Percentiles rank a stretch among this genome's conserved stretches.
phyloP scores from a whole-genome alignment of 1,140 invertebrate genomes.

The Macrotrachela quadricornifera region DNA sequence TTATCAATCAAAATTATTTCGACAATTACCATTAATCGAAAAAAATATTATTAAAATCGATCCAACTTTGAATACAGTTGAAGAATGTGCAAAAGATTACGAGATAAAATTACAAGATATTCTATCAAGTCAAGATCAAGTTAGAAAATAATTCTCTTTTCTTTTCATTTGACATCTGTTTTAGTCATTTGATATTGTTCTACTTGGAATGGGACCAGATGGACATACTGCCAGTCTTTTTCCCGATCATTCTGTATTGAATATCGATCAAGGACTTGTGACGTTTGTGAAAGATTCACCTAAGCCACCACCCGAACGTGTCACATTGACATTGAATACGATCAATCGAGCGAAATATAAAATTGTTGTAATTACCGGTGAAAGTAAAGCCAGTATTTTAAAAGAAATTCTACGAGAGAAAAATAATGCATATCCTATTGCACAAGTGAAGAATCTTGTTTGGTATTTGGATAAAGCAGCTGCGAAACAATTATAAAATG shows the following conservation, averaged over 20 bases:
- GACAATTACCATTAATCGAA: constrained; percentile 25
- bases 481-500: too few relatives aligned
- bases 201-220: constrained; percentile 88
- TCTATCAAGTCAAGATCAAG: constrained; percentile 2
- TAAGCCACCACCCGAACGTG: constrained; percentile 67
- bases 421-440: constrained; percentile 42
- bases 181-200: constrained; percentile 67
- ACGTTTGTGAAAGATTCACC: constrained; percentile 56
- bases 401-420: constrained; percentile 45
- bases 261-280: background rate
- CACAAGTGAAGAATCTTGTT: constrained; percentile 43
- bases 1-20: constrained; percentile 36
- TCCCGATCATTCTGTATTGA: constrained; percentile 46
- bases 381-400: constrained; percentile 63
- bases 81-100: constrained; percentile 60
- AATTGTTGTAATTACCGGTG: constrained; percentile 60
- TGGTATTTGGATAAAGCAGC: constrained; percentile 58
- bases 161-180: too few relatives aligned
- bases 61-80: constrained; percentile 34
- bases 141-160: too few relatives aligned
- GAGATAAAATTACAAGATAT: constrained; percentile 2
- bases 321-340: constrained; percentile 76
- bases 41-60: constrained; percentile 28
- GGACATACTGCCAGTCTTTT: constrained; percentile 96
- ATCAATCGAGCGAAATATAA: constrained; percentile 64